Evolutionary conservation across 1,140 invertebrate genomes (phyloP), one percentile per base, ranked within the genome.

Genomic region (Drosophila sechellia): DNA sequence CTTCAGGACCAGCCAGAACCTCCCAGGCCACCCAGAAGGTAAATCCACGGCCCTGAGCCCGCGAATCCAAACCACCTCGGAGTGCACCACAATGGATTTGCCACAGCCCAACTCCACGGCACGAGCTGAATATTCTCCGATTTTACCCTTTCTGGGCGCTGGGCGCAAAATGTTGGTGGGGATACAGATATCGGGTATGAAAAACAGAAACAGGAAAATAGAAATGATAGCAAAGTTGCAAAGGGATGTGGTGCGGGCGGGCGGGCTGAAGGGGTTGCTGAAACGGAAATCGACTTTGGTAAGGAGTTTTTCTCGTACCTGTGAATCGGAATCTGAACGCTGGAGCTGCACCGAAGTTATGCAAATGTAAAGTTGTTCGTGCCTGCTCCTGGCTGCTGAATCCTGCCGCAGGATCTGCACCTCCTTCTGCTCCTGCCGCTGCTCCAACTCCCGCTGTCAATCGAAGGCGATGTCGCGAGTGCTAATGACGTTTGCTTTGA

Each of bases 401-500:
- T 75, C 35, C 54, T 50, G 63, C 46, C 46, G 59, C 53, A 52
- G 40, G 50, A 63, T 53, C 34, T 78, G 40, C 31, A 50, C 37
- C 20, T 68, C 13, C 22, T 68, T 8, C 22, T 54, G 49, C 34
- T 59, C 0, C 37, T 59, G n/a, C 37, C 37, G 0, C 35, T 34
- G 39, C 22, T 20, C 22, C 71, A 12, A 17, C 25, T 13, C 43
- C 59, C 42, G 42, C 79, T 83, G 79, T 81, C 83, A 86, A 81
- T 81, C 65, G 81, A 78, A 64, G 48, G 49, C 73, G 72, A 55
- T 58, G 84, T 59, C 66, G 84, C 83, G 84, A 77, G 70, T 86
- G 83, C 83, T 86, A 87, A 86, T 89, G 84, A 79, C 84, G 73
- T 89, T 87, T 89, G 84, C 72, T 89, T 79, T 87, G 84, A 87